These are phyloP conservation scores for Tipula confusa DNA, from an alignment of 2,888 invertebrate genomes.

Conservation along the genomic window DNA sequence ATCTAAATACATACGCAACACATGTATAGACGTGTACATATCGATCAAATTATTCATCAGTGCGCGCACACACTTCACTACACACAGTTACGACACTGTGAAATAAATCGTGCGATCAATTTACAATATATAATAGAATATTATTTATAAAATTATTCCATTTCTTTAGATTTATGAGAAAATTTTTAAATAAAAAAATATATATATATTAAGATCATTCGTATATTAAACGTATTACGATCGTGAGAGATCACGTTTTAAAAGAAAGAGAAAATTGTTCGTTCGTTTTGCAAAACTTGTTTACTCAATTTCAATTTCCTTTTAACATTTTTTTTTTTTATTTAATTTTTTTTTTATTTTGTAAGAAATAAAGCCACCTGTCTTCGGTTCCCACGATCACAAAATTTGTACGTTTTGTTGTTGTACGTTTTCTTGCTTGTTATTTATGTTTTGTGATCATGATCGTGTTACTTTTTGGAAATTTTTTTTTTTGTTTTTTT, in stretches of 20 bases:
- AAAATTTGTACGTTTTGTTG: background rate
- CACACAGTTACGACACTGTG: no score
- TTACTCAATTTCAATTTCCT: conserved; percentile 28
- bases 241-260: conserved; percentile 9
- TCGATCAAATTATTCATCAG: no score
- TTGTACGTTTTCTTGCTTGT: background rate
- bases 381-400: conserved; percentile 30
- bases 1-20: no score
- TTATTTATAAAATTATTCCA: no score
- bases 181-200: background rate
- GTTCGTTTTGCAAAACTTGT: background rate
- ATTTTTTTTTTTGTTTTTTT: background rate
- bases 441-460: background rate
- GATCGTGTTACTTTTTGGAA: conserved; percentile 13
- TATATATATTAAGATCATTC: background rate
- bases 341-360: background rate
- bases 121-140: no score
- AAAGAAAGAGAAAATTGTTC: background rate
- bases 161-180: no score
- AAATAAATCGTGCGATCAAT: no score
- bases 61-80: no score
- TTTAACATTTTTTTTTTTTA: background rate
- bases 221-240: no score
- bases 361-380: conserved; percentile 8
- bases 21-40: no score